Base-by-base conservation (phyloP, 2,113 vertebrate species). In the Amblyornis subalaris region DNA sequence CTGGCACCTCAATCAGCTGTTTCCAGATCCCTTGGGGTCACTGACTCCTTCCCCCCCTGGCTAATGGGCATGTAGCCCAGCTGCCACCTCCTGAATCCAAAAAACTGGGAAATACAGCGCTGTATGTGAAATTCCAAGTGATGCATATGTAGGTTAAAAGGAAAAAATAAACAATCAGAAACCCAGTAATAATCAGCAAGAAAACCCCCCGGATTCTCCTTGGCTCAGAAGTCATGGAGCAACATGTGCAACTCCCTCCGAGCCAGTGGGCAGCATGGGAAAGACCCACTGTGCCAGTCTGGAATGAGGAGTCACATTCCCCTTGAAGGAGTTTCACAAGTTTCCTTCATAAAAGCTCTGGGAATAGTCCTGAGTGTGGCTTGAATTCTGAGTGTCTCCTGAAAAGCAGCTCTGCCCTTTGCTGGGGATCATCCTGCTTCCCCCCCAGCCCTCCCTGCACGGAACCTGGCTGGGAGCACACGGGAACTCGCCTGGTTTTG, bases 211-310 rank as follows among this genome's bases (percentile, higher is more conserved):
- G 83, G 70, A 10, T 15, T 38, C 50, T 79, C 28, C n/a, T 42
- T 20, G 81, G 70, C 66, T 73, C 18, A 15, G 33, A 33, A 64
- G 51, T 10, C 36, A 10, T 0, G 21, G 65, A 85, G 57, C 86
- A 61, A 3, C 4, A 6, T 0, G 10, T 6, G 45, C 24, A 57
- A 4, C 7, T 51, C 22, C 29, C 44, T 35, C 25, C 14, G 64
- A 77, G 74, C 47, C 38, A 12, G 4, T 0, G 21, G 38, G 33
- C 40, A 78, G 69, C 31, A 9, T 0, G 73, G 85, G 74, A 50
- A 61, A 57, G 45, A 50, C 61, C 15, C 69, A 1, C 19, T 9
- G 76, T 29, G 77, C 76, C 87, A 21, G 9, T 7, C 29, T 62
- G 87, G 84, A 89, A 87, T 0, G 15, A 84, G 73, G 54, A 69